Percentiles rank a stretch among this genome's conserved stretches.
These are phyloP conservation scores for Myiothlypis coronata DNA, from an alignment of 2,797 vertebrate species.

Conservation along the genomic window DNA sequence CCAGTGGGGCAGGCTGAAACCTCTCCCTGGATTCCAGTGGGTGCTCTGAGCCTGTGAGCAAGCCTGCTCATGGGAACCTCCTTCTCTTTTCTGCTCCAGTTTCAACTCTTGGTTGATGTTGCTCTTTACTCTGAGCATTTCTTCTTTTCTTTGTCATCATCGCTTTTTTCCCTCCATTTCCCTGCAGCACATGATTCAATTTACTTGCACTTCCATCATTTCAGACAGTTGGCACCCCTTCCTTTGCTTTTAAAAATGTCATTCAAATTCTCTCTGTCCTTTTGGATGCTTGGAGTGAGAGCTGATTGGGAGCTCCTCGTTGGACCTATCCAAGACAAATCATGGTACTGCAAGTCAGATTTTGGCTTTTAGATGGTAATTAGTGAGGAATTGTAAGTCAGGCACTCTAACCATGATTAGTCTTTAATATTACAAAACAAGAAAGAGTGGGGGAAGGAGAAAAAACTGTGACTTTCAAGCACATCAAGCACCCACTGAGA, in stretches of 20 bases:
- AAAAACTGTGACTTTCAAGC: not conserved
- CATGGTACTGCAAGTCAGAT: accelerated
- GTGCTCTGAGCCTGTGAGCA: not conserved
- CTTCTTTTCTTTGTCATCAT: not conserved
- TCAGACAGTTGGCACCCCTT: not conserved
- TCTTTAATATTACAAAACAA: not conserved
- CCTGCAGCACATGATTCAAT: not conserved
- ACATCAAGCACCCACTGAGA: not conserved
- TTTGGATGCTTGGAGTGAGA: not conserved
- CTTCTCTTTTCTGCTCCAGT: not conserved
- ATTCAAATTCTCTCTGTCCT: not conserved
- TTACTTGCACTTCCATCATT: not conserved
- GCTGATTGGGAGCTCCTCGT: not conserved
- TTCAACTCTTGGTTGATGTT: not conserved
- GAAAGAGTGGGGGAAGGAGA: not conserved
- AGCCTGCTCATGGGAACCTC: not conserved
- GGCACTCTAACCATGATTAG: not conserved
- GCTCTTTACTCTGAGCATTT: not conserved
- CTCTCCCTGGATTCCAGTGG: not conserved
- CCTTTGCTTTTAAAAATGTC: not conserved
- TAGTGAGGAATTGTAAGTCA: not conserved
- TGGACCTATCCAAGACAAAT: not conserved
- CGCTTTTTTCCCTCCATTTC: accelerated
- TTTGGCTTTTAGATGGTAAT: not conserved
- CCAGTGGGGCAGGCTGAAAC: not conserved